phyloP scores from a whole-genome alignment of 2,113 vertebrate genomes.

The Lepus europaeus region DNA sequence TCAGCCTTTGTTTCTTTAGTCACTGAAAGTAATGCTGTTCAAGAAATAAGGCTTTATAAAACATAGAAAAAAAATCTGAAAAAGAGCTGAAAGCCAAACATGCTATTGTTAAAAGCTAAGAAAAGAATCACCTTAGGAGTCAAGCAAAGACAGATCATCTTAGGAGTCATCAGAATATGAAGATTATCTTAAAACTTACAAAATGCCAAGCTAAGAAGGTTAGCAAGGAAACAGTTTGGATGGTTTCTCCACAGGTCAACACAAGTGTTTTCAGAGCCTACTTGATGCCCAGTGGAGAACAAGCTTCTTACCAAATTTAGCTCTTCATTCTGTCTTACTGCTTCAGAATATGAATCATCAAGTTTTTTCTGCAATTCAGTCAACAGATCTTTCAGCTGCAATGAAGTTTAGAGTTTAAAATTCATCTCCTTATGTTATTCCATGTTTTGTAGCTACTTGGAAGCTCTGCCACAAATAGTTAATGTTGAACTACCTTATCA shows the following conservation, averaged over 20 bases:
- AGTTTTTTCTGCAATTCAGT: constrained; percentile 99
- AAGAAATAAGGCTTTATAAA: constrained; percentile 71
- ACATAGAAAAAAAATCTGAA: constrained; percentile 49
- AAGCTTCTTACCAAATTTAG: constrained; percentile 97
- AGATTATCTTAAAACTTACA: constrained; percentile 83
- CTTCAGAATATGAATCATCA: constrained; percentile 99
- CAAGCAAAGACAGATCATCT: constrained; percentile 75
- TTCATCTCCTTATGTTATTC: constrained; percentile 83
- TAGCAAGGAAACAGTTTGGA: constrained; percentile 87
- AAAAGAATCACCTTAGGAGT: constrained; percentile 82
- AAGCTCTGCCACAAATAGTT: constrained; percentile 82
- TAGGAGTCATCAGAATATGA: constrained; percentile 79
- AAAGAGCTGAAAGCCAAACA: constrained; percentile 83
- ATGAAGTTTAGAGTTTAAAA: constrained; percentile 96
- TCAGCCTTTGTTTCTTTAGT: constrained; percentile 44
- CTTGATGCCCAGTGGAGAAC: constrained; percentile 84
- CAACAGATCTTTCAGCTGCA: constrained; percentile 99
- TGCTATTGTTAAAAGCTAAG: constrained; percentile 88
- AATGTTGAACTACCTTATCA: constrained; percentile 75
- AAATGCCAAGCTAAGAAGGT: constrained; percentile 88
- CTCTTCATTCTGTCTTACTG: constrained; percentile 99
- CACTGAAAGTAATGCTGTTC: constrained; percentile 37
- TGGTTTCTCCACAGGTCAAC: constrained; percentile 82
- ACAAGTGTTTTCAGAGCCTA: constrained; percentile 80
- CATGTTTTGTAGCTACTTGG: constrained; percentile 83